A percentile compares a stretch with the other conserved stretches of the same genome.
phyloP scores from a whole-genome alignment of 1,140 invertebrate species.

The Bombus pyrosoma region DNA sequence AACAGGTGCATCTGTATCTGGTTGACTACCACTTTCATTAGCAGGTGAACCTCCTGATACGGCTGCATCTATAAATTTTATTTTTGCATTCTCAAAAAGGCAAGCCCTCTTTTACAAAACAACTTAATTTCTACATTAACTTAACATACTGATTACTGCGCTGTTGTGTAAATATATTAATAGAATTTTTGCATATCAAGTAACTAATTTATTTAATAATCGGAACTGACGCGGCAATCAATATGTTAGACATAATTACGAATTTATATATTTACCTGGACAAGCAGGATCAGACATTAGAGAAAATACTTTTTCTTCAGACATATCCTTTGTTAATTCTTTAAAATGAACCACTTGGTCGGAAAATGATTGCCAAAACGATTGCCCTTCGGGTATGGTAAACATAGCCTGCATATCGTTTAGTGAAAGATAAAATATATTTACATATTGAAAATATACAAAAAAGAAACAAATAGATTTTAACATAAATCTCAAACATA shows the following conservation, averaged over 20 bases:
- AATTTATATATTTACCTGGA: constrained; percentile 71
- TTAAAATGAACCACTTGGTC: constrained; percentile 84
- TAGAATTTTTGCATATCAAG: background rate
- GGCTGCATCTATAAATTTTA: constrained; percentile 33
- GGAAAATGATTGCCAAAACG: constrained; percentile 85
- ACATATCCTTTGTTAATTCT: constrained; percentile 83
- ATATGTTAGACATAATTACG: background rate
- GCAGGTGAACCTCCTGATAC: constrained; percentile 37
- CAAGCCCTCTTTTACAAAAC: too few species aligned
- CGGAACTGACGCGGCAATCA: background rate
- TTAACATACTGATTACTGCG: background rate
- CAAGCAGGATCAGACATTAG: constrained; percentile 80
- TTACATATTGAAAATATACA: background rate
- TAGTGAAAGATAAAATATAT: constrained; percentile 49
- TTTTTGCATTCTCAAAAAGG: background rate
- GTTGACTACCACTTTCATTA: constrained; percentile 56
- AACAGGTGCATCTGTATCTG: constrained; percentile 33
- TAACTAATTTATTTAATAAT: background rate
- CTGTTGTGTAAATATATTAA: background rate
- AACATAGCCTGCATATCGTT: constrained; percentile 79
- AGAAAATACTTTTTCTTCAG: constrained; percentile 82
- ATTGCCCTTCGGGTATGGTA: constrained; percentile 79
- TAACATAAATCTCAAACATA: background rate
- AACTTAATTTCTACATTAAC: background rate
- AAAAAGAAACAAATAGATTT: background rate